Evolutionary conservation across 2,888 invertebrate species (phyloP).

Genomic region (Eugnorisma glareosa): DNA sequence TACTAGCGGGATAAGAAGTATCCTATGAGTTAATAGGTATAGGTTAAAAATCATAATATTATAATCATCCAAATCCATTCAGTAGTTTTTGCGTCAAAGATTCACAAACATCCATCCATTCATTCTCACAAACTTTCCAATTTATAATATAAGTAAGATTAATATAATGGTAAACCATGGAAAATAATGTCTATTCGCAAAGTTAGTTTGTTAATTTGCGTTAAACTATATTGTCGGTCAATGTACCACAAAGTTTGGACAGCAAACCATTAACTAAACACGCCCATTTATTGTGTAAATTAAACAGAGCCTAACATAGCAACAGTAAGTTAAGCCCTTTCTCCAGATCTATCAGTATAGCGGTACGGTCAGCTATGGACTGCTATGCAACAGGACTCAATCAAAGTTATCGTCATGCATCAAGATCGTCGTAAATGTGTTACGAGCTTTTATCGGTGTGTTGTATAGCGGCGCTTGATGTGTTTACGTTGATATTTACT

Average conservation of each 20-base stretch:
- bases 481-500: conserved; percentile 60
- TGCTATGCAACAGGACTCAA: conserved; percentile 69
- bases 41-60: too few relatives aligned
- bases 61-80: too few relatives aligned
- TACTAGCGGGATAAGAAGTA: too few relatives aligned
- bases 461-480: conserved; percentile 56
- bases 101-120: too few relatives aligned
- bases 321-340: conserved; percentile 59
- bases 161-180: neutral
- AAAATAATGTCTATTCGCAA: neutral
- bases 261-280: conserved; percentile 15
- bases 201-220: neutral
- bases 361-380: conserved; percentile 63
- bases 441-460: conserved; percentile 72
- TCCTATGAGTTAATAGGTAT: too few relatives aligned
- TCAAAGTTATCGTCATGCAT: conserved; percentile 74
- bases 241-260: conserved; percentile 1
- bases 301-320: conserved; percentile 58
- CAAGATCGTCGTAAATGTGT: conserved; percentile 73
- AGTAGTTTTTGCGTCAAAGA: too few relatives aligned
- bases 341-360: conserved; percentile 75
- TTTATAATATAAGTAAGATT: neutral
- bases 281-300: conserved; percentile 52
- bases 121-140: too few relatives aligned
- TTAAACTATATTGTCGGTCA: neutral